Evolutionary conservation across 1,140 invertebrate genomes (phyloP), one percentile per base, ranked within the genome.

Genomic region (Scaptomyza pallida): DNA sequence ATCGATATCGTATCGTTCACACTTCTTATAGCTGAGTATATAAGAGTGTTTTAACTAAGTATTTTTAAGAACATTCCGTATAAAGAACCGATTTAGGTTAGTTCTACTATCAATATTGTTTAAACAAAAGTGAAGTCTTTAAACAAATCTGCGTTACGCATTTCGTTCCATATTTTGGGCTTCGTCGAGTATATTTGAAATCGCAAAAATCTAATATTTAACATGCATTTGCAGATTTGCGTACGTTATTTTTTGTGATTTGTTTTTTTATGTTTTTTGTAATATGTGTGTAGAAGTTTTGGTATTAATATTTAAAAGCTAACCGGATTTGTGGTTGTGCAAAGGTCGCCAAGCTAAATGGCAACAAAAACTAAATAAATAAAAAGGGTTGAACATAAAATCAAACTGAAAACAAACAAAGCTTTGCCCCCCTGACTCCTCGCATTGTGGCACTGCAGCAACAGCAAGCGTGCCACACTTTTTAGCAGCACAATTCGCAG

Each of bases 251-350:
- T 17, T 21, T 44, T 21, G 23, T 26, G 6, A 5, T 4, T 26
- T 26, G 2, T 26, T 26, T 26, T 5, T 26, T 26, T 26, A 5
- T 3, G n/a, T n/a, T n/a, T n/a, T n/a, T n/a, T n/a, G n/a, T n/a
- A n/a, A n/a, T 26, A 2, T 23, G 15, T 40, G 51, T 37, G 51
- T 12, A 13, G 19, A 56, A n/a, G 10, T 37, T 50, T 50, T 26
- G 13, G 15, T 8, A 33, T 41, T 41, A 6, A 8, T 33, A 43
- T 52, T 62, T 62, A 54, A 43, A 52, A 44, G 47, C 23, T 61
- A 33, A 48, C 23, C 59, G n/a, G 30, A 55, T 69, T 63, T 55
- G 60, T 51, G 40, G 47, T 10, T 43, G 37, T 30, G 26, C 65
- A 47, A 62, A 62, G 57, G 50, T 62, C 43, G 23, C 16, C 21